These are phyloP conservation scores for Phalanger gymnotis DNA, from an alignment of 2,797 vertebrate genomes.

Conservation along the genomic window DNA sequence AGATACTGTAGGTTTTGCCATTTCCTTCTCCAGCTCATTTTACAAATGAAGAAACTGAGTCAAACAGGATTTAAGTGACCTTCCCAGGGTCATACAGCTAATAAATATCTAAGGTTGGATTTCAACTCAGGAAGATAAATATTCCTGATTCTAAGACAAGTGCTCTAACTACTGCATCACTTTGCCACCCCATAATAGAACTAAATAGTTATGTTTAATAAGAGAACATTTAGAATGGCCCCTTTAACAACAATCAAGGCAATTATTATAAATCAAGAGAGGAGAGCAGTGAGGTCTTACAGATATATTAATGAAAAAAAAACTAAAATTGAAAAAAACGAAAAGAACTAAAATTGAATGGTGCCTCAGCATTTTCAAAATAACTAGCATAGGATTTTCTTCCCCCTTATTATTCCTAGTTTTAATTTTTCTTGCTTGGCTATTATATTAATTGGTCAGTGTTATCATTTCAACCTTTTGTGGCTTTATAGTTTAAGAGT, in stretches of 20 bases:
- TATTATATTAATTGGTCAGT: not conserved
- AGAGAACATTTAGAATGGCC: conserved; percentile 45
- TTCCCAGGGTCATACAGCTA: not conserved
- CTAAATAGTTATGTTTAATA: conserved; percentile 62
- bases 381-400: not conserved
- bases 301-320: conserved; percentile 54
- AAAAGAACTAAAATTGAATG: conserved; percentile 53
- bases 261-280: conserved; percentile 52
- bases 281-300: not conserved
- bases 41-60: conserved; percentile 10
- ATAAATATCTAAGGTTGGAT: not conserved
- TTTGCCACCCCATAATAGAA: conserved; percentile 51
- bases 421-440: not conserved
- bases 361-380: conserved; percentile 40
- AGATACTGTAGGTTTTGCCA: not conserved
- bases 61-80: too few species aligned
- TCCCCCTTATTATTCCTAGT: not conserved
- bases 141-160: not conserved
- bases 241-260: conserved; percentile 63
- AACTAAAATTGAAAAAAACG: conserved; percentile 49
- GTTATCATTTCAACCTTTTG: conserved; percentile 7
- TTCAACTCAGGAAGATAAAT: not conserved
- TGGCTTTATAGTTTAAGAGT: conserved; percentile 11
- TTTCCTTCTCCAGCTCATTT: not conserved
- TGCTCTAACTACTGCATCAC: not conserved